Evolutionary conservation across 2,888 invertebrate species (phyloP).

Genomic region (Dinocampus coccinellae): DNA sequence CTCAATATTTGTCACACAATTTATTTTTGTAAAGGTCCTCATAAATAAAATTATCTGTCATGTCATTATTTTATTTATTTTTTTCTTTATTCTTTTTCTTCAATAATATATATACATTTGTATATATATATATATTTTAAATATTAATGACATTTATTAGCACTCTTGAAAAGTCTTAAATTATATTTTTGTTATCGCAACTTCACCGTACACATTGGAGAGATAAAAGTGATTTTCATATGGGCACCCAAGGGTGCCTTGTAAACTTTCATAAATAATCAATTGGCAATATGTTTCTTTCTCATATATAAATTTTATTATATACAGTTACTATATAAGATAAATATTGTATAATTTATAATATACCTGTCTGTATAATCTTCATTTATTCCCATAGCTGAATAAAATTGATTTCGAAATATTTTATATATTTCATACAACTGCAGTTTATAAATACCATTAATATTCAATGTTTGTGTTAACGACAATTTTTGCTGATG

Average conservation of each 20-base stretch:
- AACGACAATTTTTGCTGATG: conserved; percentile 11
- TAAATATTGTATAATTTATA: conserved; percentile 25
- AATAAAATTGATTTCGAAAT: neutral
- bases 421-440: neutral
- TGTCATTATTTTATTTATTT: neutral
- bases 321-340: neutral
- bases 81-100: neutral
- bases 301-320: conserved; percentile 32
- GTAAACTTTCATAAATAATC: conserved; percentile 57
- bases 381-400: neutral
- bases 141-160: neutral
- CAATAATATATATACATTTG: too few relatives aligned
- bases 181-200: conserved; percentile 8
- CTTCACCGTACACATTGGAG: neutral
- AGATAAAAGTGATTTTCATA: conserved; percentile 14
- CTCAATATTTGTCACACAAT: neutral
- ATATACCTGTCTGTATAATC: conserved; percentile 44
- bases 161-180: neutral
- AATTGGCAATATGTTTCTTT: conserved; percentile 57
- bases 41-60: conserved; percentile 3
- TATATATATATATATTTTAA: too few relatives aligned
- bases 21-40: neutral
- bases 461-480: conserved; percentile 18
- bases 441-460: conserved; percentile 15
- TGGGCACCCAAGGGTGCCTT: conserved; percentile 39